A percentile compares a stretch with the other conserved stretches of the same genome.
phyloP scores from a whole-genome alignment of 2,113 vertebrate species.

The Promerops cafer region DNA sequence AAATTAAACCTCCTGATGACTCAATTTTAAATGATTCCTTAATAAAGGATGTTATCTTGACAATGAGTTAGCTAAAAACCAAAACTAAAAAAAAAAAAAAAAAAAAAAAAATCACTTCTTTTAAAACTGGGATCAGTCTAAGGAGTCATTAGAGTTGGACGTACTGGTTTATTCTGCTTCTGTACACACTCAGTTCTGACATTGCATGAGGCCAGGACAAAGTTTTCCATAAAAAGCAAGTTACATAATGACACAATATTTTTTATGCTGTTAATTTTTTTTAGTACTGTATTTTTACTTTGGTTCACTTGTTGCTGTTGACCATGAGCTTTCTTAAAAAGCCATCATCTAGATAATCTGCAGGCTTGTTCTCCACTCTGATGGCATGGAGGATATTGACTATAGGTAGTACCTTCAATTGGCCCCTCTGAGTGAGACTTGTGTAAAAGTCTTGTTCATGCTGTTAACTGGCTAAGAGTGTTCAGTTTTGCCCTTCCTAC shows the following conservation, averaged over 20 bases:
- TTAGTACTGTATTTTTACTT: not conserved
- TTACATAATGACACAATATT: not conserved
- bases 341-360: not conserved
- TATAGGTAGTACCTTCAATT: not conserved
- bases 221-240: not conserved
- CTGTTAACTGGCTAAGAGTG: not conserved
- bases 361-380: not conserved
- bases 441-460: not conserved
- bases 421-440: not conserved
- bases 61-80: not conserved
- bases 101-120: not conserved
- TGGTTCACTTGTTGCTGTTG: not conserved
- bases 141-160: not conserved
- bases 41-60: conserved; percentile 23
- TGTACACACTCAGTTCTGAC: not conserved
- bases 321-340: not conserved
- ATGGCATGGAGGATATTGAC: not conserved
- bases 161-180: not conserved
- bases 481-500: not conserved
- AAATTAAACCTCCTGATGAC: conserved; percentile 46
- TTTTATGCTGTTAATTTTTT: not conserved
- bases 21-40: conserved; percentile 39
- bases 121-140: not conserved
- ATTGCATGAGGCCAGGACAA: not conserved
- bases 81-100: not conserved